phyloP scores from a whole-genome alignment of 2,797 vertebrate species.

The Sebastiscus tertius region DNA sequence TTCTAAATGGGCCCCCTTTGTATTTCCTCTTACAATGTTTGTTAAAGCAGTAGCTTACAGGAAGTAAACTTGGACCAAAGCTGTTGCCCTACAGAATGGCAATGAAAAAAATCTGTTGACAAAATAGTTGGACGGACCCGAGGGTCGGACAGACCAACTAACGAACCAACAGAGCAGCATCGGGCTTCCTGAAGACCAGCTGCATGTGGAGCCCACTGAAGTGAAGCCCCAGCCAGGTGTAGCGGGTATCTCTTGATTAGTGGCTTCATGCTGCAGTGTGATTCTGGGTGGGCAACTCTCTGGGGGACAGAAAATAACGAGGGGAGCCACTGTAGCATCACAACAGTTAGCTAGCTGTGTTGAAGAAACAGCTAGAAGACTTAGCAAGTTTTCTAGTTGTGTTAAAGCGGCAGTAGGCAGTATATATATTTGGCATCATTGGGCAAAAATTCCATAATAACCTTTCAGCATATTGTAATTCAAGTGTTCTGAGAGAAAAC shows the following conservation, averaged over 20 bases:
- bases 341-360: background rate
- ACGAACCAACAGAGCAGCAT: background rate
- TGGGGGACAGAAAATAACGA: background rate
- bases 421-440: accelerated
- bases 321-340: background rate
- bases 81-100: no score
- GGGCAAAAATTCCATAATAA: no score
- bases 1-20: no score
- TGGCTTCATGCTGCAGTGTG: background rate
- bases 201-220: background rate
- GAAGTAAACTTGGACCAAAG: background rate
- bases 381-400: background rate
- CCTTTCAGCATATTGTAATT: no score
- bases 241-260: background rate
- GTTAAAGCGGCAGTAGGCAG: background rate
- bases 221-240: background rate
- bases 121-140: background rate
- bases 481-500: no score
- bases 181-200: background rate
- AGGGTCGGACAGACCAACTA: background rate
- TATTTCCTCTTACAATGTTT: no score
- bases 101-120: background rate
- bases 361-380: background rate
- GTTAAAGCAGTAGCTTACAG: no score
- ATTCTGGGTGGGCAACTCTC: background rate